phyloP scores from a whole-genome alignment of 1,140 invertebrate genomes.

The Eurosta solidaginis region DNA sequence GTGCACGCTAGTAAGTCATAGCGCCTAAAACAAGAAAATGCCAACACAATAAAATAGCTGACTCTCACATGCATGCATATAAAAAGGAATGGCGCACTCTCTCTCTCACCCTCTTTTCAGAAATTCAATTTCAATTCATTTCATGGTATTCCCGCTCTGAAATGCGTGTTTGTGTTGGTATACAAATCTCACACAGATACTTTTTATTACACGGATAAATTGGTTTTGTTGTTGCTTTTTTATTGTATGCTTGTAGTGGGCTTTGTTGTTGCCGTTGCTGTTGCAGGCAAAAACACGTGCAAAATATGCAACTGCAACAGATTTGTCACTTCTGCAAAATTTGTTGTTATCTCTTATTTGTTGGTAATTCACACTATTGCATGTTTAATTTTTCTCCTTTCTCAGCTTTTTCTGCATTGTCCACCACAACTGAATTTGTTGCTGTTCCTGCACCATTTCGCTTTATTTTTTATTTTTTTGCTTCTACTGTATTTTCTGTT shows the following conservation, averaged over 20 bases:
- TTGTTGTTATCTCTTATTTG: not conserved
- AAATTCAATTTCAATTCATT: too few relatives aligned
- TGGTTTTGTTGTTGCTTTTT: slow-evolving; percentile 27
- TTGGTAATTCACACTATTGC: not conserved
- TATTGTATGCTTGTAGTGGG: slow-evolving; percentile 29
- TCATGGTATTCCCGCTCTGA: not conserved
- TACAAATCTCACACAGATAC: not conserved
- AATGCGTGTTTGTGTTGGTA: not conserved
- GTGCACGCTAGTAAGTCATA: not conserved
- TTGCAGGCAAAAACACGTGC: slow-evolving; percentile 25
- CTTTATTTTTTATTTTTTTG: not conserved
- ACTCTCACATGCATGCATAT: not conserved
- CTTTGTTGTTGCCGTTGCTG: slow-evolving; percentile 28
- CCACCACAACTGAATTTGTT: not conserved
- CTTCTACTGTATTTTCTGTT: not conserved
- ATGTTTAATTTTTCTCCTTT: not conserved
- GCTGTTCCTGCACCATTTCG: not conserved
- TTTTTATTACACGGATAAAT: not conserved
- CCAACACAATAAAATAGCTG: not conserved
- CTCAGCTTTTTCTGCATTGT: not conserved
- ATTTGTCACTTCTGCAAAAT: not conserved
- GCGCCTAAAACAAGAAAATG: not conserved
- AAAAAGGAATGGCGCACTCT: not conserved
- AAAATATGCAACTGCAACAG: not conserved
- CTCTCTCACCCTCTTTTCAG: not conserved